Evolutionary conservation across 2,113 vertebrate genomes (phyloP).

Genomic region (Rhodinocichla rosea): DNA sequence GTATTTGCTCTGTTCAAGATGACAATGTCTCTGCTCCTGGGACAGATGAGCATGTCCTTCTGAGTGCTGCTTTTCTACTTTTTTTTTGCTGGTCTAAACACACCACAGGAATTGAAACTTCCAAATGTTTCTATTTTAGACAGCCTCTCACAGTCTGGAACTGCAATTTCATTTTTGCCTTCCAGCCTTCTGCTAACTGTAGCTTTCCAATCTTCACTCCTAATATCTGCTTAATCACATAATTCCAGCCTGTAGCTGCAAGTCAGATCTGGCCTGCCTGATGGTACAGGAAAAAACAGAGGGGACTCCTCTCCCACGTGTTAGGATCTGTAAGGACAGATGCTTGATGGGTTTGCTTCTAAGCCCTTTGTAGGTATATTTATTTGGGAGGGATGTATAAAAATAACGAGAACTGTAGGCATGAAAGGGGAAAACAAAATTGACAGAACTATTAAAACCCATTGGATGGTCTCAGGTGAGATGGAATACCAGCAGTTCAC

Average conservation of each 20-base stretch:
- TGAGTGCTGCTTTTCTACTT: not conserved
- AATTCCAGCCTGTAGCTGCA: not conserved
- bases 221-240: not conserved
- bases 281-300: not conserved
- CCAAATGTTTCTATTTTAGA: not conserved
- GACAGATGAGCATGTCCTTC: not conserved
- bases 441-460: not conserved
- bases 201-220: not conserved
- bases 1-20: not conserved
- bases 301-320: not conserved
- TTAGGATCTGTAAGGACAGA: not conserved
- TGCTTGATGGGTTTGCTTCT: not conserved
- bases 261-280: not conserved
- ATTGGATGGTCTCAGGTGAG: not conserved
- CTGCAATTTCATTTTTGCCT: not conserved
- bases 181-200: not conserved
- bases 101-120: not conserved
- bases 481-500: not conserved
- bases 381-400: not conserved
- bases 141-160: not conserved
- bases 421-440: not conserved
- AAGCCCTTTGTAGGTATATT: not conserved
- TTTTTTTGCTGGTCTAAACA: not conserved
- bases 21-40: not conserved
- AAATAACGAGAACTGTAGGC: not conserved